Evolutionary conservation across 2,888 invertebrate genomes (phyloP).

Genomic region (Troides aeacus): DNA sequence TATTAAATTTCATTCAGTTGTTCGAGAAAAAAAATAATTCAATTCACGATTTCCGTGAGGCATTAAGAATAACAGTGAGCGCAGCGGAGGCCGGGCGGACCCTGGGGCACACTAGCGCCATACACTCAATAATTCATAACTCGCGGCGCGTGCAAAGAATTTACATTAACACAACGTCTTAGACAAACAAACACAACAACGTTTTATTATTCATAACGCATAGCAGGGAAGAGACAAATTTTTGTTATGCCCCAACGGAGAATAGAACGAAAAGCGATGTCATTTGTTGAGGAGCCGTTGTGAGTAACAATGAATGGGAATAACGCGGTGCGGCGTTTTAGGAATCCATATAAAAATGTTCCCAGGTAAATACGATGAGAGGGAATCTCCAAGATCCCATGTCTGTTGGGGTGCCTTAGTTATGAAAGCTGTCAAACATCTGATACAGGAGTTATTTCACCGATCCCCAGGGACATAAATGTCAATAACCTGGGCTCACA

Average conservation of each 20-base stretch:
- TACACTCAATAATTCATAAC: conserved; percentile 72
- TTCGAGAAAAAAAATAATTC: neutral
- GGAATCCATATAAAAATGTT: conserved; percentile 14
- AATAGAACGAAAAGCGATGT: conserved; percentile 7
- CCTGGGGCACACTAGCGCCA: conserved; percentile 33
- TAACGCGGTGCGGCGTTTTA: conserved; percentile 11
- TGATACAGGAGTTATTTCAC: too few species aligned
- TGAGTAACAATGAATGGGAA: conserved; percentile 18
- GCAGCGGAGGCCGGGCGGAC: conserved; percentile 1
- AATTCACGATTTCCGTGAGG: conserved; percentile 1
- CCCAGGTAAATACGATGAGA: too few species aligned
- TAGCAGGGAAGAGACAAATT: conserved; percentile 38
- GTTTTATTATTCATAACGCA: conserved; percentile 45
- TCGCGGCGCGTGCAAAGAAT: conserved; percentile 63
- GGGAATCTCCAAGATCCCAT: too few species aligned
- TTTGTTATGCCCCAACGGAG: conserved; percentile 32
- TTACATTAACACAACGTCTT: conserved; percentile 61
- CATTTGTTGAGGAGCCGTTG: conserved; percentile 20
- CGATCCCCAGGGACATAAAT: too few species aligned
- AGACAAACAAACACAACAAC: conserved; percentile 61
- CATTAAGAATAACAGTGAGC: conserved; percentile 1
- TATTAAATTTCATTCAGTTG: neutral
- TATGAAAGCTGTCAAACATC: too few species aligned
- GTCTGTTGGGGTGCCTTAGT: too few species aligned
- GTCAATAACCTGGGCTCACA: too few species aligned